Evolutionary conservation across 2,113 vertebrate genomes (phyloP), one percentile per base, ranked within the genome.

Genomic region (Leucosticte australis): DNA sequence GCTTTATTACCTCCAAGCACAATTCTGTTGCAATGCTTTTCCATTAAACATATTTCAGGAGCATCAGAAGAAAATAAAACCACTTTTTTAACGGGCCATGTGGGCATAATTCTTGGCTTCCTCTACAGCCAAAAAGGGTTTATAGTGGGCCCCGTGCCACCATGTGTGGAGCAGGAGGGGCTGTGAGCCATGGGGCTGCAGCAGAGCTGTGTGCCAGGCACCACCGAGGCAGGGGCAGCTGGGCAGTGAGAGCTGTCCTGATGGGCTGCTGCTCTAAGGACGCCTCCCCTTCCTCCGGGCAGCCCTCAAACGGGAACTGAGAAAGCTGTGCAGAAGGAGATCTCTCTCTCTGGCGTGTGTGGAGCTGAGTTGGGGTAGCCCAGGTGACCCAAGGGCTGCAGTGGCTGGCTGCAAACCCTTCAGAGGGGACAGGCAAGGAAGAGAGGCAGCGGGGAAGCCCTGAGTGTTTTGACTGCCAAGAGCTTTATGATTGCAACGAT

Each of bases 201-300:
- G 55, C 4, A 3, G 18, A 35, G n/a, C 44, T 4, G 1, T 33
- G 13, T 67, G 26, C 33, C 47, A 15, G n/a, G 18, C 41, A 46
- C 11, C 13, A 6, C 19, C 0, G 0, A 0, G 1, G 30, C 2
- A 2, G 21, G 56, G 9, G 14, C 6, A 1, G 13, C 44, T 60
- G 35, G 28, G 28, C 21, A 59, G 26, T 4, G 3, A 50, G 30
- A 71, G 22, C 13, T n/a, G 39, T 17, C 3, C 0, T 9, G 6
- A 9, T 1, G 2, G 35, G 46, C 20, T 80, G 39, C 52, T 41
- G 27, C 31, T 47, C 24, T 1, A 0, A 17, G 62, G 31, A 26
- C 6, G 4, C 37, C 71, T 75, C 30, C 33, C 44, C 41, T 39
- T 60, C 17, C 55, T 28, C n/a, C 49, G 39, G 53, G 53, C 77